These are phyloP conservation scores for Lypha dubia DNA, from an alignment of 2,888 invertebrate genomes.

Conservation along the genomic window DNA sequence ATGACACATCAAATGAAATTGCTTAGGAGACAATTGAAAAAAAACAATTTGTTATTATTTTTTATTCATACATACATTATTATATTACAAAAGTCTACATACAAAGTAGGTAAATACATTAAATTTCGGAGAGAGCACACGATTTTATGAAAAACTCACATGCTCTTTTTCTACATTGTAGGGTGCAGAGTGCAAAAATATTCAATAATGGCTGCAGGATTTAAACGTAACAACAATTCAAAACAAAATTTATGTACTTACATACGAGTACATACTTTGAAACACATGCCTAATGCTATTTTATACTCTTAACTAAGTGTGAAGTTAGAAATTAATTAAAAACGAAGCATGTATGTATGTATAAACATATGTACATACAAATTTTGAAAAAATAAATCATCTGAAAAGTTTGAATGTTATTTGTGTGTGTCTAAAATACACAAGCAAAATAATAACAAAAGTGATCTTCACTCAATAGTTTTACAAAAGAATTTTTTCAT, in stretches of 20 bases:
- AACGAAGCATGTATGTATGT: background rate
- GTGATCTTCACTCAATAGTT: conserved; percentile 42
- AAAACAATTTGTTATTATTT: background rate
- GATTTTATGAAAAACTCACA: conserved; percentile 9
- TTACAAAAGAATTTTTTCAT: conserved; percentile 45
- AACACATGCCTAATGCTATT: no score
- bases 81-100: background rate
- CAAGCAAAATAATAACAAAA: conserved; percentile 19
- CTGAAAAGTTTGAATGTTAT: background rate
- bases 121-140: background rate
- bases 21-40: conserved; percentile 14
- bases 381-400: background rate
- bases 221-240: background rate
- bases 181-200: conserved; percentile 70
- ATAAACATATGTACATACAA: no score
- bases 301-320: background rate
- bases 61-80: background rate
- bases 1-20: conserved; percentile 33
- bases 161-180: conserved; percentile 11
- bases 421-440: background rate
- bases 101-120: background rate
- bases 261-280: background rate
- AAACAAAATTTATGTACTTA: background rate
- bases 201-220: conserved; percentile 21
- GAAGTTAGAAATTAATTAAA: background rate